Conservation (phyloP, 2,888 invertebrate species). For the Trypoxylon attenuatum region DNA sequence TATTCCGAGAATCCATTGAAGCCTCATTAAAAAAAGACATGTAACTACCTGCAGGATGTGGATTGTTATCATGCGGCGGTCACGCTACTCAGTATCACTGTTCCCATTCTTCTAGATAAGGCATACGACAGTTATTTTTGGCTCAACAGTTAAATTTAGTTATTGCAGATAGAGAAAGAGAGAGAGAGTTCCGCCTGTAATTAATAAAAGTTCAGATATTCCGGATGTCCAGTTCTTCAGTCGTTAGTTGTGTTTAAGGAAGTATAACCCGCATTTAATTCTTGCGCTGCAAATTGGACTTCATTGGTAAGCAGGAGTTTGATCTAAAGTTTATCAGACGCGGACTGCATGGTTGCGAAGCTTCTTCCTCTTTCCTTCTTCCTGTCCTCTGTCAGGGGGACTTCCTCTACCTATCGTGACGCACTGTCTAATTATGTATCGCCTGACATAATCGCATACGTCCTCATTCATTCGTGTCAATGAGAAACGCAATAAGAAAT, state of each 20-base stretch:
- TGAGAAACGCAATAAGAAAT: background rate
- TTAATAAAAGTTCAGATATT: no score
- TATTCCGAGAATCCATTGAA: no score
- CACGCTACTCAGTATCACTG: no score
- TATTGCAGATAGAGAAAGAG: no score
- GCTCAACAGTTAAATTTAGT: no score
- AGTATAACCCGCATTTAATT: background rate
- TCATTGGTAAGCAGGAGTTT: background rate
- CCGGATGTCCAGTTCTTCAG: no score
- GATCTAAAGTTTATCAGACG: slow-evolving; percentile 2
- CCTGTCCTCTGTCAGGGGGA: background rate
- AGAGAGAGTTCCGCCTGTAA: no score
- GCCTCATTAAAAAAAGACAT: no score
- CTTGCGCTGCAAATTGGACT: background rate
- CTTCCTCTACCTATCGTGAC: background rate
- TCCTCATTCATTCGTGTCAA: background rate
- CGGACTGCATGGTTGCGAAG: background rate
- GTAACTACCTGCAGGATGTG: no score
- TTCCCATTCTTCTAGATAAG: no score
- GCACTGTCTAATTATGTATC: background rate
- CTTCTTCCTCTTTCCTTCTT: slow-evolving; percentile 1
- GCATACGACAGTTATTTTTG: no score
- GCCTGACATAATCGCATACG: background rate
- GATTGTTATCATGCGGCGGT: no score
- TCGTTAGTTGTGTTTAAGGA: background rate